These are phyloP conservation scores for Bombus pascuorum DNA, from an alignment of 1,140 invertebrate species.

Conservation along the genomic window DNA sequence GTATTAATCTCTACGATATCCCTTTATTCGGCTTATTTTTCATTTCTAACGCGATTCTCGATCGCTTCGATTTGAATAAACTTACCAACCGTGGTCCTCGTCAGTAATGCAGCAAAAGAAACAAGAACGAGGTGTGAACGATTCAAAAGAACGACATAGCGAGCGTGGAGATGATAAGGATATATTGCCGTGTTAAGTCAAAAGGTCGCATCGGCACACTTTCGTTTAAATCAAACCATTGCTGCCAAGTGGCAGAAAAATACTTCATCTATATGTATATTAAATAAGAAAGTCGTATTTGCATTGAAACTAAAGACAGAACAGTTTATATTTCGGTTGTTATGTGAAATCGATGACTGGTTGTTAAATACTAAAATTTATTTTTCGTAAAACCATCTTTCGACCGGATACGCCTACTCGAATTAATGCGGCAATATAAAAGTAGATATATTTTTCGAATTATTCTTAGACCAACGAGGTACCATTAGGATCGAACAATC, in stretches of 20 bases:
- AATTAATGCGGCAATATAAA: not conserved
- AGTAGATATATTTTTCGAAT: not conserved
- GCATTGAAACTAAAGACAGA: too few relatives aligned
- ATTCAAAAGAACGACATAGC: slow-evolving; percentile 54
- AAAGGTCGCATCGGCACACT: too few relatives aligned
- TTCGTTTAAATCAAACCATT: too few relatives aligned
- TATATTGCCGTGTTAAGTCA: not conserved
- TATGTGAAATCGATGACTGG: too few relatives aligned
- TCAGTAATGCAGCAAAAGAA: slow-evolving; percentile 72
- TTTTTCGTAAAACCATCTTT: too few relatives aligned
- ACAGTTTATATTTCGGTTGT: too few relatives aligned
- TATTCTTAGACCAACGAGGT: slow-evolving; percentile 5
- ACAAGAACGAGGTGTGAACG: slow-evolving; percentile 62
- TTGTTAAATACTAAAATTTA: too few relatives aligned
- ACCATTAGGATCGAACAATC: not conserved
- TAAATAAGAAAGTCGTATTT: too few relatives aligned
- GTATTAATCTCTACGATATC: not conserved
- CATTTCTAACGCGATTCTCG: not conserved
- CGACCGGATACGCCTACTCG: too few relatives aligned
- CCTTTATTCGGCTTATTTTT: not conserved
- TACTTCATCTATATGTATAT: too few relatives aligned
- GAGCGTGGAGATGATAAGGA: slow-evolving; percentile 8
- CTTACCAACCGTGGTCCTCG: slow-evolving; percentile 76
- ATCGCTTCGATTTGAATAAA: slow-evolving; percentile 53
- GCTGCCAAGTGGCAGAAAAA: too few relatives aligned